A percentile compares a stretch with the other conserved stretches of the same genome.
These are phyloP conservation scores for Rhadinocentrus ornatus DNA, from an alignment of 2,797 vertebrate species.

Conservation along the genomic window DNA sequence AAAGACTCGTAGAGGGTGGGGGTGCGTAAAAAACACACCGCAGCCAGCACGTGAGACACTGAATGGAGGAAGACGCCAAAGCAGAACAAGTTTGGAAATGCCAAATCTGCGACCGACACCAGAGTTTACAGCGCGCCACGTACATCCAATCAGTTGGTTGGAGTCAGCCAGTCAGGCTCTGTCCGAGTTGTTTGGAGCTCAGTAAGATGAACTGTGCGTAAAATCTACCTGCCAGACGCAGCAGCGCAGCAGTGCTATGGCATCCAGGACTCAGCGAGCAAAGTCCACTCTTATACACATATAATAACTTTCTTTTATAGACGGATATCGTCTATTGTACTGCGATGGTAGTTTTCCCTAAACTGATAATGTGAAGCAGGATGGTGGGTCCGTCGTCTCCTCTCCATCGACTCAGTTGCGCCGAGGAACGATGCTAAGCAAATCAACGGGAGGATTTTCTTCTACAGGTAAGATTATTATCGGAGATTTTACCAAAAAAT, in stretches of 20 bases:
- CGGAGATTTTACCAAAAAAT: slow-evolving; percentile 4
- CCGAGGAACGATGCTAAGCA: slow-evolving; percentile 69
- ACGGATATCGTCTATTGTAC: slow-evolving; percentile 33
- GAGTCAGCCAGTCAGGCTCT: slow-evolving; percentile 34
- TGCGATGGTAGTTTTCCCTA: slow-evolving; percentile 24
- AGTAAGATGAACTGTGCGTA: slow-evolving; percentile 68
- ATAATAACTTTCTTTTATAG: slow-evolving; percentile 32
- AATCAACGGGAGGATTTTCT: slow-evolving; percentile 60
- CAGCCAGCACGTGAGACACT: slow-evolving; percentile 8
- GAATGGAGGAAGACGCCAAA: slow-evolving; percentile 32
- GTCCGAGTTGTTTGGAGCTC: slow-evolving; percentile 62
- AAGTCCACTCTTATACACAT: slow-evolving; percentile 24
- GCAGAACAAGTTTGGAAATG: slow-evolving; percentile 39
- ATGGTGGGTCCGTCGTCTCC: slow-evolving; percentile 46
- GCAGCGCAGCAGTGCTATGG: slow-evolving; percentile 51
- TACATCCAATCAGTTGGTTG: slow-evolving; percentile 58
- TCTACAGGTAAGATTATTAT: slow-evolving; percentile 67
- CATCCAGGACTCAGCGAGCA: slow-evolving; percentile 35
- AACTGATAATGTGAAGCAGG: slow-evolving; percentile 55
- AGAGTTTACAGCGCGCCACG: slow-evolving; percentile 46
- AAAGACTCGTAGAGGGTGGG: slow-evolving; percentile 11
- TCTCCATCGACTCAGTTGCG: slow-evolving; percentile 59
- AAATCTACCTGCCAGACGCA: slow-evolving; percentile 67
- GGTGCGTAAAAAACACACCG: slow-evolving; percentile 13
- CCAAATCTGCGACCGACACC: slow-evolving; percentile 28